Conservation (phyloP, 2,797 vertebrate species). For the Tamandua tetradactyla region DNA sequence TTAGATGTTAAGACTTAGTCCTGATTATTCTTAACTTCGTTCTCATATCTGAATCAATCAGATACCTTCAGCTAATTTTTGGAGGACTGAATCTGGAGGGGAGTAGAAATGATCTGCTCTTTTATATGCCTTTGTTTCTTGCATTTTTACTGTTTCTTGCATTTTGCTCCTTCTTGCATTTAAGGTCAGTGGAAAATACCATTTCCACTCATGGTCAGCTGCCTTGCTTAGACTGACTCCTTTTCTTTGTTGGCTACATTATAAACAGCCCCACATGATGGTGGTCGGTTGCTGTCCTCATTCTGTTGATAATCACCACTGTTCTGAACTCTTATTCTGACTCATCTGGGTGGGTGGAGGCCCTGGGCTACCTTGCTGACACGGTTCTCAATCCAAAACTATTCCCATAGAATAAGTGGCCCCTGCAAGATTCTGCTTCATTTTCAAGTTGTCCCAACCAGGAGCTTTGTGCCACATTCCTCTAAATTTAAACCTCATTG, state of each 20-base stretch:
- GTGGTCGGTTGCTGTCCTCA: not conserved
- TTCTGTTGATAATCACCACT: not conserved
- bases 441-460: not conserved
- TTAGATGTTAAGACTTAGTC: not conserved
- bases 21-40: not conserved
- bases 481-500: not conserved
- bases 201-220: not conserved
- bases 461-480: too few species aligned
- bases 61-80: not conserved
- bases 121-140: not conserved
- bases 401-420: not conserved
- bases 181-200: rapidly evolving
- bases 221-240: not conserved
- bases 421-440: not conserved
- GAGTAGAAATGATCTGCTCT: not conserved
- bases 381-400: not conserved
- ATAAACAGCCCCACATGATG: not conserved
- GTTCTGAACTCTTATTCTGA: not conserved
- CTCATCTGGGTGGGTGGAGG: not conserved
- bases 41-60: not conserved
- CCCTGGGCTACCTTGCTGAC: not conserved
- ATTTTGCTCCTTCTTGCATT: too few species aligned
- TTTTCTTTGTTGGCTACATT: not conserved
- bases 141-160: not conserved
- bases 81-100: not conserved